Evolutionary conservation across 2,797 vertebrate species (phyloP), one percentile per base, ranked within the genome.

Genomic region (Rousettus madagascariensis): DNA sequence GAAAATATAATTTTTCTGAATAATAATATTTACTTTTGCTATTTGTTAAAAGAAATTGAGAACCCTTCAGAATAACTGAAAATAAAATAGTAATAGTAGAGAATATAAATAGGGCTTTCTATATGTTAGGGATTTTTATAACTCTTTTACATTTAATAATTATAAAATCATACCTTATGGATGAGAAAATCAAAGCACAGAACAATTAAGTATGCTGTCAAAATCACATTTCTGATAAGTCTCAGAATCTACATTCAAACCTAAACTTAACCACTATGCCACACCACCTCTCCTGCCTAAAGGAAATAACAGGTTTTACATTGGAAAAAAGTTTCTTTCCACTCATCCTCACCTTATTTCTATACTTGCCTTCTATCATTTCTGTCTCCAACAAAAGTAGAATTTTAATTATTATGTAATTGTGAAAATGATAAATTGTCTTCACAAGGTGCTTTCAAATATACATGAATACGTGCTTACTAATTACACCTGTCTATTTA

Each of bases 1-100:
- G n/a, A 94, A 97, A 86, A 63, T 68, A 6, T 88, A 66, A 11
- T 61, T 92, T 94, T 65, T 22, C 26, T 75, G 10, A 6, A 69
- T n/a, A 74, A 72, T 0, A 43, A 8, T 77, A 80, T 92, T 86
- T 86, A 4, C 8, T 86, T 94, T 85, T 15, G 1, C 8, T 89
- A 46, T 57, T 86, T 24, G 41, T 92, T 30, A 72, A 46, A 77
- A 79, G 6, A 57, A 2, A 43, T 0, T 10, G 4, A 43, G 1
- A 13, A 1, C 79, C 9, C n/a, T 77, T 92, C 20, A 88, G 22
- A 88, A 80, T 43, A 83, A 65, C 9, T 71, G 51, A 84, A 95
- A 77, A 63, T 77, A 69, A 86, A 88, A 49, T 57, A 63, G 77
- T 36, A 75, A 75, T 57, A 30, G 51, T 33, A 75, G 33, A 20